phyloP scores from a whole-genome alignment of 2,797 vertebrate genomes.

The Cyprinella venusta region DNA sequence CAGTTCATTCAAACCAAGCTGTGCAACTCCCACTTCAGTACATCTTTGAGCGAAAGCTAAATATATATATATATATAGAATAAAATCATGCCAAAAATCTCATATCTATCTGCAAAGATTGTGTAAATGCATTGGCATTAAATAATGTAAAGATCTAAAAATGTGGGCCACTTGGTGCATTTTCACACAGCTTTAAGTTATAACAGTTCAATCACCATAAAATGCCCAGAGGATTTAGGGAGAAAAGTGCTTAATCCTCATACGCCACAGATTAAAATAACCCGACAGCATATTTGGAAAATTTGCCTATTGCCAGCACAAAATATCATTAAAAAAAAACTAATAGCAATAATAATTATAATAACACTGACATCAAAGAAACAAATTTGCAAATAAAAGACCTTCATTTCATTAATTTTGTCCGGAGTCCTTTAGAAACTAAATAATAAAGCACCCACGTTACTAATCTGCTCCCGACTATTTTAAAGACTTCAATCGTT shows the following conservation, averaged over 20 bases:
- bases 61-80: slow-evolving; percentile 67
- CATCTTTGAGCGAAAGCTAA: slow-evolving; percentile 62
- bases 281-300: slow-evolving; percentile 69
- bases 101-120: slow-evolving; percentile 74
- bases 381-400: slow-evolving; percentile 64
- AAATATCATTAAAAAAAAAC: slow-evolving; percentile 50
- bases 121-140: slow-evolving; percentile 76
- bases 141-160: slow-evolving; percentile 68
- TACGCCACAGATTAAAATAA: slow-evolving; percentile 72
- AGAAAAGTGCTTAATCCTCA: slow-evolving; percentile 80
- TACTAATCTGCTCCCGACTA: slow-evolving; percentile 32
- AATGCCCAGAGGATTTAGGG: slow-evolving; percentile 57
- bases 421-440: slow-evolving; percentile 77
- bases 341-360: slow-evolving; percentile 43
- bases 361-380: slow-evolving; percentile 70
- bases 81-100: slow-evolving; percentile 70
- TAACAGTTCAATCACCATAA: slow-evolving; percentile 60
- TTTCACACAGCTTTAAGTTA: slow-evolving; percentile 70
- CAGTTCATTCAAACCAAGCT: slow-evolving; percentile 76
- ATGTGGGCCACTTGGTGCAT: slow-evolving; percentile 60
- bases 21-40: slow-evolving; percentile 73
- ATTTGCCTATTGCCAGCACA: slow-evolving; percentile 75
- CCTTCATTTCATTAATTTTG: slow-evolving; percentile 77
- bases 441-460: slow-evolving; percentile 51
- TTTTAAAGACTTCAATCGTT: slow-evolving; percentile 13